A percentile compares a stretch with the other conserved stretches of the same genome.
Conservation (phyloP, 2,888 invertebrate species). For the Hypena proboscidalis region DNA sequence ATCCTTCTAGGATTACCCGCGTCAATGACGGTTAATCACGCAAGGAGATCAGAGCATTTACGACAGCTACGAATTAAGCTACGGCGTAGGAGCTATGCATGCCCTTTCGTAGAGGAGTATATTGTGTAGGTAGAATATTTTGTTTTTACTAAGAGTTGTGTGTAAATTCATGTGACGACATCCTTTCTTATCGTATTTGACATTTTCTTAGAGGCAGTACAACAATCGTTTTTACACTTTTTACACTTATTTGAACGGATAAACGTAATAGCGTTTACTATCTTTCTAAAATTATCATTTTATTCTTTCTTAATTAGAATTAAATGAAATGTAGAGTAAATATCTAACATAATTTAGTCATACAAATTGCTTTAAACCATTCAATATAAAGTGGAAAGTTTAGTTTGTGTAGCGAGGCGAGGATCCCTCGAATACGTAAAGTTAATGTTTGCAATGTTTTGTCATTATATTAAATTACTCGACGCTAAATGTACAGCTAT, state of each 20-base stretch:
- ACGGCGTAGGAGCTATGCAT: conserved; percentile 1
- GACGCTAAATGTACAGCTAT: not conserved
- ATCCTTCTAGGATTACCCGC: not conserved
- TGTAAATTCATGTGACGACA: too few species aligned
- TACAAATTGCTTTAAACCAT: conserved; percentile 6
- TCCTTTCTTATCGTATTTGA: too few species aligned
- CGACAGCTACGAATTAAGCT: conserved; percentile 1
- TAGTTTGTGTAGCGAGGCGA: conserved; percentile 2
- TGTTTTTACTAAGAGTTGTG: too few species aligned
- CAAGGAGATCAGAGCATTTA: not conserved
- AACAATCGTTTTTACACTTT: too few species aligned
- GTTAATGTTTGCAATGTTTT: conserved; percentile 5
- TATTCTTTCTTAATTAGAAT: too few species aligned
- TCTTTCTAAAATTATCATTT: too few species aligned
- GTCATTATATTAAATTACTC: conserved; percentile 5
- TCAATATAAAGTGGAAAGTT: conserved; percentile 8
- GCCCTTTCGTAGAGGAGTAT: not conserved
- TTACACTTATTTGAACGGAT: too few species aligned
- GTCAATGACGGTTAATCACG: not conserved
- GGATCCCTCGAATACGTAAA: conserved; percentile 1
- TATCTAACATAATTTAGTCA: conserved; percentile 1
- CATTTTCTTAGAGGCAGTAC: too few species aligned
- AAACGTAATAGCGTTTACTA: too few species aligned
- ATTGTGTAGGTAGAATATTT: too few species aligned
- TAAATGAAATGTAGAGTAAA: too few species aligned